Base-by-base conservation (phyloP, 2,113 vertebrate genomes). In the Tylochromis polylepis region DNA sequence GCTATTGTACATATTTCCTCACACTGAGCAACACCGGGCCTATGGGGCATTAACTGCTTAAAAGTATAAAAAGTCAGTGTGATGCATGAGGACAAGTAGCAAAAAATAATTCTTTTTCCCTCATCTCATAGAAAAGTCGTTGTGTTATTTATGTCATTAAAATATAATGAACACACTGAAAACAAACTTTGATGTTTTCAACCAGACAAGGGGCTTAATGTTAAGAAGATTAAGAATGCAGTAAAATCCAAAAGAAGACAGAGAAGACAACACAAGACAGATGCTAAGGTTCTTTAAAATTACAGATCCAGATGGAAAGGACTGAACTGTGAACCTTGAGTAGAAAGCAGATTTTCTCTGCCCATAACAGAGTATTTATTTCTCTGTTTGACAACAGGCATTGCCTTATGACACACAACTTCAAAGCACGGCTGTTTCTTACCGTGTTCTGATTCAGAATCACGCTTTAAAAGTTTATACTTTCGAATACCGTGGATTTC, bases 251-350 rank as follows among this genome's bases (percentile, higher is more conserved):
- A 36, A 72, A 46, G 27, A 84, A 82, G 79, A 16, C 79, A 85
- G 43, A 84, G 81, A 86, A 84, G 77, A 89, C 87, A 62, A 34
- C 6, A 27, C 38, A 83, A 57, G 29, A 62, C 22, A 84, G 20
- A 88, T 55, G 56, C 27, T 79, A 84, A 88, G 81, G 15, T 67
- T 87, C 3, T 4, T 34, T 55, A 89, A 95, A 95, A 85, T 79
- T 75, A 80, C 89, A 24, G 34, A 60, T 87, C 31, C 27, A 86
- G 36, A 84, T 41, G 31, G 75, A 88, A 79, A 67, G 9, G 83
- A 60, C 2, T 55, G 9, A 82, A 59, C 65, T 49, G 27, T 57
- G 57, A 70, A 84, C 43, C 53, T 22, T 56, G 53, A 85, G 24
- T 3, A 70, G 29, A 56, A 38, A 87, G 24, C 4, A 70, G 15